Evolutionary conservation across 2,888 invertebrate species (phyloP).

Genomic region (Acrobasis consociella): DNA sequence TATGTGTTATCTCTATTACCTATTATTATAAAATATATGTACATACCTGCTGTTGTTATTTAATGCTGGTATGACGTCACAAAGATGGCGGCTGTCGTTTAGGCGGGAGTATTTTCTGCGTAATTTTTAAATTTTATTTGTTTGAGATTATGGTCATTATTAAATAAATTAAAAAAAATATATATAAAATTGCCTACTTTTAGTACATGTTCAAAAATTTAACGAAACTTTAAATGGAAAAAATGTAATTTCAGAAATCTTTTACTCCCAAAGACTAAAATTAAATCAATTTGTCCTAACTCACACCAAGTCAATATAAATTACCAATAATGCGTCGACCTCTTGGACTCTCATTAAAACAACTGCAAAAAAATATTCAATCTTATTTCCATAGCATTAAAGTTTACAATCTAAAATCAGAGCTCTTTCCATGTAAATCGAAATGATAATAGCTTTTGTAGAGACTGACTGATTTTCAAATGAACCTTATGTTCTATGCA

Average conservation of each 20-base stretch:
- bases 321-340: constrained; percentile 32
- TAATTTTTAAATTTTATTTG: not conserved
- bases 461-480: constrained; percentile 21
- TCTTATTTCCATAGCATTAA: constrained; percentile 44
- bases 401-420: constrained; percentile 46
- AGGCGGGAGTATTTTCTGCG: too few relatives aligned
- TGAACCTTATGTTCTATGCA: not conserved
- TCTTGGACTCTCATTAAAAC: constrained; percentile 38
- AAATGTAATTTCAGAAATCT: not conserved
- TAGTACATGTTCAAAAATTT: too few relatives aligned
- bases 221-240: too few relatives aligned
- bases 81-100: too few relatives aligned
- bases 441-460: constrained; percentile 34
- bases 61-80: too few relatives aligned
- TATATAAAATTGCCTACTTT: too few relatives aligned
- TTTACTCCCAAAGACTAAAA: constrained; percentile 10
- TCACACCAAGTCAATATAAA: constrained; percentile 26
- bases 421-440: constrained; percentile 56
- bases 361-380: constrained; percentile 31
- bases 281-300: constrained; percentile 26
- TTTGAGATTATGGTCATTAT: too few relatives aligned
- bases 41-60: too few relatives aligned
- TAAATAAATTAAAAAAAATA: too few relatives aligned
- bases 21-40: too few relatives aligned
- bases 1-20: too few relatives aligned